Evolutionary conservation across 2,113 vertebrate genomes (phyloP), one percentile per base, ranked within the genome.

Genomic region (Equus quagga): DNA sequence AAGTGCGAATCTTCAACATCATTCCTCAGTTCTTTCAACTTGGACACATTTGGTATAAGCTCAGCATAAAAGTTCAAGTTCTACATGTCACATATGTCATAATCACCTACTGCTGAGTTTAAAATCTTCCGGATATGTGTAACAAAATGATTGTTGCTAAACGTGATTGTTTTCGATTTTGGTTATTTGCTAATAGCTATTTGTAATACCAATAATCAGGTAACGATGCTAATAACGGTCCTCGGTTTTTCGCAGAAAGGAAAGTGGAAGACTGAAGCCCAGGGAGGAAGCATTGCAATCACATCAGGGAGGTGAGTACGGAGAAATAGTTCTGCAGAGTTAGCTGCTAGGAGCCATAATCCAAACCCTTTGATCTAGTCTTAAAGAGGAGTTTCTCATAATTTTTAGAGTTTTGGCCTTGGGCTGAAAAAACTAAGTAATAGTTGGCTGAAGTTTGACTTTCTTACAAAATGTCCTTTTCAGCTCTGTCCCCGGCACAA

Each of bases 301-400:
- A 15, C n/a, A 15, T 41, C 13, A 81, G 4, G 12, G 84, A 84
- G 18, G 44, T 62, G 19, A 54, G 86, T 54, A 44, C 46, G 70
- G 70, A 69, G 58, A 84, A 49, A 46, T 5, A 91, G 60, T 70
- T 88, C 0, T 14, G 33, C 13, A 54, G 26, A 94, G 58, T 24
- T 36, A 62, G 73, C 46, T 17, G n/a, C 26, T 41, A n/a, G 44
- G 75, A 60, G 31, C 33, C 51, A 79, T 36, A n/a, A 17, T 13
- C 44, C 5, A 90, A 69, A 26, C 33, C 44, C 41, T 88, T 80
- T 44, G 28, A 23, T 31, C 65, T 54, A 65, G 76, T 31, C 54
- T 72, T 80, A 60, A 94, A 80, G 84, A 81, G 31, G 75, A 15
- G 2, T 84, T 91, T 81, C 92, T 95, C 87, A 31, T 83, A 73